Percentiles rank a stretch among this genome's conserved stretches.
phyloP scores from a whole-genome alignment of 2,888 invertebrate genomes.

The Leptarthrus brevirostris region DNA sequence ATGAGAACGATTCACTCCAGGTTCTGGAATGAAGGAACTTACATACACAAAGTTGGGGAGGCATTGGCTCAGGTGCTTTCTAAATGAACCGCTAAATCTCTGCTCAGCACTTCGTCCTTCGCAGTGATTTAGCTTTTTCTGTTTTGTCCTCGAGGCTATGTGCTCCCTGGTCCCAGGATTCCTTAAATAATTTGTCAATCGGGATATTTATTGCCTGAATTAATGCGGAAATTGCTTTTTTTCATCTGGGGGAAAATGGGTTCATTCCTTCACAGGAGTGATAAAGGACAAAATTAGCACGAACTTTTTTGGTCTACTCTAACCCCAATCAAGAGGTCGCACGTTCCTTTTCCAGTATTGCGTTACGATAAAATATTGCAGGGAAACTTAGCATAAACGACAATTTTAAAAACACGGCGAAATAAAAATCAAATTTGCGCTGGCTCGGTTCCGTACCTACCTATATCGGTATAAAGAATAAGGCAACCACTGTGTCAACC shows the following conservation, averaged over 20 bases:
- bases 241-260: conserved; percentile 28
- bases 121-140: conserved; percentile 45
- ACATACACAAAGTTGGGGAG: not conserved
- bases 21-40: not conserved
- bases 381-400: too few species aligned
- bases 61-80: conserved; percentile 51
- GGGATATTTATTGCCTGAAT: conserved; percentile 46
- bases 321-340: too few species aligned
- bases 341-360: too few species aligned
- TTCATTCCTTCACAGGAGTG: not conserved
- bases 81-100: conserved; percentile 54
- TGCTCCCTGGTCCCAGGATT: not conserved
- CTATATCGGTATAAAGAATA: too few species aligned
- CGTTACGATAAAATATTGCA: too few species aligned
- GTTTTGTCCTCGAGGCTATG: conserved; percentile 24
- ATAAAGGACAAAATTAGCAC: not conserved
- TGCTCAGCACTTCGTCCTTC: conserved; percentile 52
- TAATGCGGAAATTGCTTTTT: conserved; percentile 38
- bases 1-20: conserved; percentile 36
- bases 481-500: too few species aligned
- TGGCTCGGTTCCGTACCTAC: too few species aligned
- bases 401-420: too few species aligned
- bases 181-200: conserved; percentile 49
- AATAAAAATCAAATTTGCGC: too few species aligned
- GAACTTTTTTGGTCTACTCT: too few species aligned